A percentile compares a stretch with the other conserved stretches of the same genome.
Evolutionary conservation across 2,113 vertebrate genomes (phyloP).

Genomic region (Datnioides undecimradiatus): DNA sequence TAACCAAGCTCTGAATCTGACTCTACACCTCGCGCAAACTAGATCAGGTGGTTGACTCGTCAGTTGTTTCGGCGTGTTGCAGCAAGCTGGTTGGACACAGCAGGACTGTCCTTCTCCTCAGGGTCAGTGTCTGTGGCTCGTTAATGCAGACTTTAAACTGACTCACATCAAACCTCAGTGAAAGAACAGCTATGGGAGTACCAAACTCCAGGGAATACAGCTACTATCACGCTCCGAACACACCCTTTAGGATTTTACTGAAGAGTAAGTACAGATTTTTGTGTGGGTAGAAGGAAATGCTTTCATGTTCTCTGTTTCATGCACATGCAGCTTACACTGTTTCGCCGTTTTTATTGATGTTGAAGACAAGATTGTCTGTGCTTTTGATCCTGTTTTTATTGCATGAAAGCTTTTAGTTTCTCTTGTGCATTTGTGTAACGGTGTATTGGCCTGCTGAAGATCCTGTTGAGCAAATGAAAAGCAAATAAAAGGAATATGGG

Average conservation of each 20-base stretch:
- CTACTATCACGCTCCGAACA: slow-evolving; percentile 68
- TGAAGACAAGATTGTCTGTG: background rate
- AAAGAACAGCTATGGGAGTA: slow-evolving; percentile 79
- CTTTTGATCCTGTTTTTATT: background rate
- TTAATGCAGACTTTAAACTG: slow-evolving; percentile 40
- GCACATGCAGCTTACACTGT: background rate
- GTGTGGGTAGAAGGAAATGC: background rate
- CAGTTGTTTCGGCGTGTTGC: background rate
- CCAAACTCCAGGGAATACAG: slow-evolving; percentile 81
- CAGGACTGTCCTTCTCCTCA: slow-evolving; percentile 1
- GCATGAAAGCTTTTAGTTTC: background rate
- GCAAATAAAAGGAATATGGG: background rate
- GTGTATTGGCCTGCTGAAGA: background rate
- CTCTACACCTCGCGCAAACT: background rate
- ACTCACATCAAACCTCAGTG: slow-evolving; percentile 15
- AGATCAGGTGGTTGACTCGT: slow-evolving; percentile 22
- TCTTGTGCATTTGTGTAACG: background rate
- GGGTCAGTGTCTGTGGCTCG: background rate
- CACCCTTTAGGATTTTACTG: slow-evolving; percentile 73
- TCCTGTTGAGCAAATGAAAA: background rate
- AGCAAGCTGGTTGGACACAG: slow-evolving; percentile 11
- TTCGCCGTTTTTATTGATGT: slow-evolving; percentile 13
- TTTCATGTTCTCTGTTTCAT: background rate
- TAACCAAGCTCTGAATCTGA: slow-evolving; percentile 11
- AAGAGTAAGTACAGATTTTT: slow-evolving; percentile 77